Base-by-base conservation (phyloP, 1,140 invertebrate species). In the Dendrolimus punctatus region DNA sequence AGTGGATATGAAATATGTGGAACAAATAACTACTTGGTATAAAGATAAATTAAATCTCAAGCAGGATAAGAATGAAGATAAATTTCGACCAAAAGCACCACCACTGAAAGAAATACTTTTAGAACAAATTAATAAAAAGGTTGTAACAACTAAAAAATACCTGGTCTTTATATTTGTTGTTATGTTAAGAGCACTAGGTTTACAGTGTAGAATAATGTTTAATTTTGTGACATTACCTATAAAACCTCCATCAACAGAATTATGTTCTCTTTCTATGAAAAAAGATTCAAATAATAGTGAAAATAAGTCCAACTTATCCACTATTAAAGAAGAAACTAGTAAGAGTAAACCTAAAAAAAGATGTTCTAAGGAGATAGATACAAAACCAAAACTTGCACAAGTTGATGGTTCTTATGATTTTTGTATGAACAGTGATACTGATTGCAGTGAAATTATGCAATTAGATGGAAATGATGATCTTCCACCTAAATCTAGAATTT, bases 11-110 rank as follows among this genome's bases (percentile, higher is more conserved):
- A 90, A 89, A 58, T 96, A 95, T 86, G 71, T 96, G 43, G 90
- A 93, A 80, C 91, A 92, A 62, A 93, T 96, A 57, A 90, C 92
- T 9, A 88, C 88, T 54, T 97, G 95, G 95, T 96, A 92, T 65
- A 90, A 87, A 53, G 90, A 89, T 52, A 87, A 89, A 44, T 88
- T 95, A 38, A 88, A 77, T 55, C 50, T 91, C 50, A 78, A 85
- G 56, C 85, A 89, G 73, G 89, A 88, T 39, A 85, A 87, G 73
- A 71, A 76, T 61, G 80, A 77, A 60, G 70, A 86, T 53, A 86
- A 81, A 59, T 81, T 75, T 44, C 80, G 68, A 61, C 76, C 74
- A n/a, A 87, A 87, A 66, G 76, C 80, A 51, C 74, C 77, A 23
- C 66, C 71, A 10, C 73, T 91, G 5, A 80, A 87, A 57, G 70